Evolutionary conservation across 2,797 vertebrate genomes (phyloP), one percentile per base, ranked within the genome.

Genomic region (Poecile montanus): DNA sequence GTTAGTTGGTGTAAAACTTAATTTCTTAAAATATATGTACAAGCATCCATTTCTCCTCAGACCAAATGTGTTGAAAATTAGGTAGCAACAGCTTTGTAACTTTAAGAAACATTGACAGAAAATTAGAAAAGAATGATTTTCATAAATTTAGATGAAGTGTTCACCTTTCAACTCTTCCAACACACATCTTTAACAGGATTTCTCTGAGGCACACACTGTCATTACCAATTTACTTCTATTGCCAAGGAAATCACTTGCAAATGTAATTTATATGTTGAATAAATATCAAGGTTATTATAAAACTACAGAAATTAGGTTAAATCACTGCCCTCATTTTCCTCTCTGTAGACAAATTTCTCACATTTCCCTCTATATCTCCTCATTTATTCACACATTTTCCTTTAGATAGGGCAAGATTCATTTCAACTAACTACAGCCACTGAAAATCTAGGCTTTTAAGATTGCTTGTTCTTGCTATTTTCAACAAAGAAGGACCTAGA

Each of bases 251-350:
- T 83, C 9, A 72, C 40, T 88, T 72, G 16, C 14, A 81, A 67
- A 92, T 65, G 38, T 63, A 86, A 93, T 92, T 79, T 91, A 84
- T 86, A 94, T 63, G 62, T 34, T 12, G 2, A 92, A 91, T 56
- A 93, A 91, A 67, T 89, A 92, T 40, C 80, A 89, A 91, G 82
- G 70, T 92, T 88, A 88, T 93, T 91, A 50, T 44, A 85, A 85
- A 93, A 86, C 71, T 79, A 70, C 56, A 54, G 60, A 60, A 94
- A 94, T 91, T 88, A 90, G 73, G 53, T 50, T 91, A 96, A 91
- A 93, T 60, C 25, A 36, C 32, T 62, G 18, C 13, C 63, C 36
- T 85, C 36, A 0, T 96, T 95, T 94, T 88, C 42, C 15, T 67
- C 67, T 86, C 71, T 74, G 56, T 48, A 51, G 47, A 42, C 70